Evolutionary conservation across 1,140 invertebrate genomes (phyloP).

Genomic region (Phocides pigmalion): DNA sequence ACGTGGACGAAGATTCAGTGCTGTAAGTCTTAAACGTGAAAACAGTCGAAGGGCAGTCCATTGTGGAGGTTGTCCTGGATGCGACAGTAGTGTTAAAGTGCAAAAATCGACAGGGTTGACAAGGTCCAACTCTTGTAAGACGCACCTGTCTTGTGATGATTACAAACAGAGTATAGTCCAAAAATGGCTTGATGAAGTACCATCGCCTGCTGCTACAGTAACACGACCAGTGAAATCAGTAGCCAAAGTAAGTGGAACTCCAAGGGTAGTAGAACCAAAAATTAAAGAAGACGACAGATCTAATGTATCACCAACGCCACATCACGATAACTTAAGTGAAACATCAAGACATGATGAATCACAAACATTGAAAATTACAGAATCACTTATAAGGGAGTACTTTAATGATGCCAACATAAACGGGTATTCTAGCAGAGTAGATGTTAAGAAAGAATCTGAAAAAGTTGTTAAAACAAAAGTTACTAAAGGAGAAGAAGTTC

Average conservation of each 20-base stretch:
- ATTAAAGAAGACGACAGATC: slow-evolving; percentile 47
- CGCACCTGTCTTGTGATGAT: slow-evolving; percentile 81
- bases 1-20: slow-evolving; percentile 72
- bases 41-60: slow-evolving; percentile 80
- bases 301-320: slow-evolving; percentile 31
- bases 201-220: slow-evolving; percentile 62
- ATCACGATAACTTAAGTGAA: slow-evolving; percentile 33
- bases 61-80: slow-evolving; percentile 88
- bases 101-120: slow-evolving; percentile 55
- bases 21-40: slow-evolving; percentile 83
- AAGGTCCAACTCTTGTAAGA: slow-evolving; percentile 81
- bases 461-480: slow-evolving; percentile 19
- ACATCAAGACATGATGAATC: slow-evolving; percentile 42
- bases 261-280: slow-evolving; percentile 68
- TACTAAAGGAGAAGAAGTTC: not conserved
- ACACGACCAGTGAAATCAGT: slow-evolving; percentile 64
- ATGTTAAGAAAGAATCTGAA: slow-evolving; percentile 34
- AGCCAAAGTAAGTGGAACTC: slow-evolving; percentile 76
- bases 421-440: slow-evolving; percentile 20
- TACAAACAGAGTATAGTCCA: slow-evolving; percentile 81
- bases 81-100: slow-evolving; percentile 75
- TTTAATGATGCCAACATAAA: slow-evolving; percentile 36
- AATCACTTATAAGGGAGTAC: slow-evolving; percentile 42
- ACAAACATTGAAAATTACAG: slow-evolving; percentile 42
- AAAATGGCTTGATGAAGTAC: slow-evolving; percentile 91